Base-by-base conservation (phyloP, 2,888 invertebrate genomes). In the Agriotes lineatus region DNA sequence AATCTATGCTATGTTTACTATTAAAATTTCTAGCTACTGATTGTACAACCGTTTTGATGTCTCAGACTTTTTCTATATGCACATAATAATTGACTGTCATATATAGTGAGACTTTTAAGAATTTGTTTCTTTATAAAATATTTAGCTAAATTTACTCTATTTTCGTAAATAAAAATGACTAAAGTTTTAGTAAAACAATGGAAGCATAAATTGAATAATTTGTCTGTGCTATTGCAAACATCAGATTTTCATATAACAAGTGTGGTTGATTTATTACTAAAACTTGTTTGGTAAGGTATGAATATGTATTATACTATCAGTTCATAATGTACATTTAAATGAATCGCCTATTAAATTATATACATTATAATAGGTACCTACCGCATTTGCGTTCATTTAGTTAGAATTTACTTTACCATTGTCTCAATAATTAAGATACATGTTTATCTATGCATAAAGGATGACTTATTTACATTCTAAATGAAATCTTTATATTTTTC, bases 1-100 rank as follows among this genome's bases (percentile, higher is more conserved):
- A 68, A 68, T 68, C 57, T 68, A 68, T 39, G 18, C 59, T 64
- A 62, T 19, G 20, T 48, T 33, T 56, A 56, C 20, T 37, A 39
- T 45, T 50, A 45, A 48, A 45, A 58, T 52, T 59, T 63, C 52
- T 68, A 68, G 33, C 65, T 69, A 65, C 60, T 69, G 69, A 69
- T 69, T 69, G 69, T 69, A 69, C 69, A 65, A 64, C 58, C 68
- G 68, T 69, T 69, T 50, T 69, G 64, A 69, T 45, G 69, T 58
- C 69, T 60, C 65, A 69, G 65, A 65, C 64, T 69, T 60, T 45
- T 65, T 14, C 58, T 59, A n/a, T 63, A 65, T 65, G 65, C 69
- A 65, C 56, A 56, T 69, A 60, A 56, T 69, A 69, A 69, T 69
- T 69, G 69, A 69, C 69, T 37, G 54, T 58, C 63, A 63, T 68